Percentiles rank a stretch among this genome's conserved stretches.
phyloP scores from a whole-genome alignment of 2,113 vertebrate genomes.

The Seriola rivoliana region DNA sequence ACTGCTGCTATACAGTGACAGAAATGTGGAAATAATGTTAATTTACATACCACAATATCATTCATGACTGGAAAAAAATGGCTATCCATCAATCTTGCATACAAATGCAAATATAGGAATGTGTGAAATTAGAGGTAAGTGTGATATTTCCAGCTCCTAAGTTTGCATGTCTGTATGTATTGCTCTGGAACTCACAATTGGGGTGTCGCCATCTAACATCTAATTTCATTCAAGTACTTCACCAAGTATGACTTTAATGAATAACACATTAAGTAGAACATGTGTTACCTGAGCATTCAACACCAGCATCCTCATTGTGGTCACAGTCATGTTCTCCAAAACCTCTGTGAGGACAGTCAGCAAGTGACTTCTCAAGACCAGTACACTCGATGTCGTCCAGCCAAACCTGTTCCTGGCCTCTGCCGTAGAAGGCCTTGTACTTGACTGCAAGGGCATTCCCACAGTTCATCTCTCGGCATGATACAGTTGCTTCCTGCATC shows the following conservation, averaged over 20 bases:
- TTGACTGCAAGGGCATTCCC: constrained; percentile 59
- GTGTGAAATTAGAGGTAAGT: not conserved
- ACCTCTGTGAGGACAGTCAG: constrained; percentile 70
- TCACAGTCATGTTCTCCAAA: constrained; percentile 75
- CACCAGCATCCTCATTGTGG: constrained; percentile 75
- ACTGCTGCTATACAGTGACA: not conserved
- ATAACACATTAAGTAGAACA: not conserved
- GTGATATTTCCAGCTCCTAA: not conserved
- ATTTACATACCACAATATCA: not conserved
- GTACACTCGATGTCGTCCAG: constrained; percentile 75
- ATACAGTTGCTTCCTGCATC: constrained; percentile 66
- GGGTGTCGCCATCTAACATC: not conserved
- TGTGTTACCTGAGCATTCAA: constrained; percentile 73
- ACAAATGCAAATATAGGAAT: not conserved
- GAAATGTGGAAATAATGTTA: not conserved
- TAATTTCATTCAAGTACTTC: not conserved
- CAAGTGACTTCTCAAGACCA: constrained; percentile 69
- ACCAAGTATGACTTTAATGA: not conserved
- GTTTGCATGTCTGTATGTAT: not conserved
- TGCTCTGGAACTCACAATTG: not conserved
- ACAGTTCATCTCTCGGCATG: constrained; percentile 71
- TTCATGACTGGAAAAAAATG: too few species aligned
- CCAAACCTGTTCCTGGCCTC: constrained; percentile 58
- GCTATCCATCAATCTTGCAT: not conserved
- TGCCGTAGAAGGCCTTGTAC: constrained; percentile 67